Evolutionary conservation across 2,888 invertebrate species (phyloP), one percentile per base, ranked within the genome.

Genomic region (Automeris io): DNA sequence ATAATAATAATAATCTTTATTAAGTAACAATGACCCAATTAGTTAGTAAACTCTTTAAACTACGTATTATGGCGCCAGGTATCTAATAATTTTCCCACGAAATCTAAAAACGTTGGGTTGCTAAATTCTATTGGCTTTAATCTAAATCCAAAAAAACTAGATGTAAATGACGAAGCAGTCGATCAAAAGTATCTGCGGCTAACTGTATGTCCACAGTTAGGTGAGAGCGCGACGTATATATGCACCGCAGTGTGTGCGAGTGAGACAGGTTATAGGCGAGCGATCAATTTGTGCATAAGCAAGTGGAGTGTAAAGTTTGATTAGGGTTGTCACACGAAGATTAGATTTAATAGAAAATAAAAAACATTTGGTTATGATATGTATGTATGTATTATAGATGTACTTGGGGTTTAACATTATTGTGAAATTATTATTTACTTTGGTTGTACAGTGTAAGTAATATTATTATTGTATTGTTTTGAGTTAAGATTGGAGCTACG

Each of bases 121-220:
- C n/a, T n/a, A 24, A 24, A 4, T 11, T 5, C 11, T 24, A 3
- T 1, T 8, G 29, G 11, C n/a, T 16, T 13, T 16, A 29, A 29
- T 16, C 4, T n/a, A 16, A 16, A 2, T 8, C 3, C 13, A 29
- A 16, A 29, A 16, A 16, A 29, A 29, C 24, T 8, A 3, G 16
- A 16, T 19, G 23, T 25, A 23, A 16, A 23, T 34, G 29, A 36
- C 31, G 18, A 22, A 18, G 22, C 8, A 12, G 49, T 55, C 54
- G 54, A 67, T 61, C 65, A 58, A 51, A 47, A 42, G 51, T 51
- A 49, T 43, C 29, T 29, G 29, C 57, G 52, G 35, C 44, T 78
- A 77, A 77, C 78, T 73, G 77, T 76, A 54, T 46, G 57, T 47
- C 63, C 67, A 74, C 79, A 73, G 79, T 78, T 78, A 77, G 57